Evolutionary conservation across 2,113 vertebrate species (phyloP).

Genomic region (Phyllopteryx taeniolatus): DNA sequence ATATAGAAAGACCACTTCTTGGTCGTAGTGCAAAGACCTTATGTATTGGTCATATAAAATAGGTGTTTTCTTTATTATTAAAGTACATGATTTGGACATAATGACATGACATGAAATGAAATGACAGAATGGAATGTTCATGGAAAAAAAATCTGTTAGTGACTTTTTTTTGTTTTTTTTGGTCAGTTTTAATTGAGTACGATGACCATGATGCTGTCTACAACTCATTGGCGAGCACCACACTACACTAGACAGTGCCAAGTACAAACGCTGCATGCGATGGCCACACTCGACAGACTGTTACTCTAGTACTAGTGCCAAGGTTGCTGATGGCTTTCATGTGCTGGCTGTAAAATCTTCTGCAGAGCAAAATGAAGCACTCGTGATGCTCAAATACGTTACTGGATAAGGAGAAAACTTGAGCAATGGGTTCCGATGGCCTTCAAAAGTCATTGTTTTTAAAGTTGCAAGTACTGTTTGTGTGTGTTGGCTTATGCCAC

Average conservation of each 20-base stretch:
- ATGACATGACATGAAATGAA: not conserved
- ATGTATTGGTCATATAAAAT: not conserved
- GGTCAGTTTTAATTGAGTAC: not conserved
- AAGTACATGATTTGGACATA: not conserved
- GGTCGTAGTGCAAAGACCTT: not conserved
- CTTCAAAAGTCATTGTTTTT: not conserved
- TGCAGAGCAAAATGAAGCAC: not conserved
- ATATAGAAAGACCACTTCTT: not conserved
- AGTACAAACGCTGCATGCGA: constrained; percentile 24
- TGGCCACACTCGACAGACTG: constrained; percentile 18
- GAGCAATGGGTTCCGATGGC: not conserved
- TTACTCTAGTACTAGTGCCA: constrained; percentile 7
- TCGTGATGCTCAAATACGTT: not conserved
- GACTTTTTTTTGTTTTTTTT: not conserved
- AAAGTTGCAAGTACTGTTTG: not conserved
- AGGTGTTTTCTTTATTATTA: not conserved
- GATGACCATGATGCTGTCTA: not conserved
- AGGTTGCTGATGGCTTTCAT: constrained; percentile 8
- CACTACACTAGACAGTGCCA: constrained; percentile 1
- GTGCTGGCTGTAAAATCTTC: not conserved
- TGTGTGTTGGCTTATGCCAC: not conserved
- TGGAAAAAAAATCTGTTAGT: not conserved
- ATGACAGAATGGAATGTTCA: not conserved
- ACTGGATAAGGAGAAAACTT: not conserved
- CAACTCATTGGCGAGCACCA: not conserved